A percentile compares a stretch with the other conserved stretches of the same genome.
These are phyloP conservation scores for Wasmannia auropunctata DNA, from an alignment of 1,140 invertebrate genomes.

Conservation along the genomic window DNA sequence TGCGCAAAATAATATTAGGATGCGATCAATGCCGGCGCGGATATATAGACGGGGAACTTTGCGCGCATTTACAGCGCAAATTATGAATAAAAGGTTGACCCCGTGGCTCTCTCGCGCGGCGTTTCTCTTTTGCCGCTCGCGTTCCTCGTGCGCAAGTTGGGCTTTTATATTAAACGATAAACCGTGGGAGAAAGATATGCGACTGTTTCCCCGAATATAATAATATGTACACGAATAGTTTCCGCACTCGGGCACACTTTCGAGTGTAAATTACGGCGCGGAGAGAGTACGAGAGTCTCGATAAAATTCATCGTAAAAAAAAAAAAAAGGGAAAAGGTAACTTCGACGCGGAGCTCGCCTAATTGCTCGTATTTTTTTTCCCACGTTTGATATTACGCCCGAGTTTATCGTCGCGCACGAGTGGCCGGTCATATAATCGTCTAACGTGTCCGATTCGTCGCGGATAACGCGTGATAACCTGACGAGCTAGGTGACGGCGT, in stretches of 20 bases:
- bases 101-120: too few species aligned
- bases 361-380: constrained; percentile 31
- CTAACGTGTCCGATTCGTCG: constrained; percentile 20
- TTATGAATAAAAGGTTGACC: background rate
- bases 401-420: constrained; percentile 21
- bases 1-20: background rate
- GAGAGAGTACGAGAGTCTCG: background rate
- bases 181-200: background rate
- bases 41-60: background rate
- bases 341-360: background rate
- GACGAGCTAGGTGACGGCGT: constrained; percentile 9
- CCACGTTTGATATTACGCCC: background rate
- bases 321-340: background rate
- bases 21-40: background rate
- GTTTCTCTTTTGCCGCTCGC: background rate
- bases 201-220: constrained; percentile 15
- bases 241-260: background rate
- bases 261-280: constrained; percentile 15
- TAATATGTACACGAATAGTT: background rate
- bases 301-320: constrained; percentile 35
- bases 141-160: background rate
- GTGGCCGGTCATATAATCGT: constrained; percentile 33
- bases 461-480: constrained; percentile 8
- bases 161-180: constrained; percentile 6
- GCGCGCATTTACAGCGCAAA: background rate